Percentiles rank a stretch among this genome's conserved stretches.
These are phyloP conservation scores for Petromus typicus DNA, from an alignment of 2,113 vertebrate genomes.

Conservation along the genomic window DNA sequence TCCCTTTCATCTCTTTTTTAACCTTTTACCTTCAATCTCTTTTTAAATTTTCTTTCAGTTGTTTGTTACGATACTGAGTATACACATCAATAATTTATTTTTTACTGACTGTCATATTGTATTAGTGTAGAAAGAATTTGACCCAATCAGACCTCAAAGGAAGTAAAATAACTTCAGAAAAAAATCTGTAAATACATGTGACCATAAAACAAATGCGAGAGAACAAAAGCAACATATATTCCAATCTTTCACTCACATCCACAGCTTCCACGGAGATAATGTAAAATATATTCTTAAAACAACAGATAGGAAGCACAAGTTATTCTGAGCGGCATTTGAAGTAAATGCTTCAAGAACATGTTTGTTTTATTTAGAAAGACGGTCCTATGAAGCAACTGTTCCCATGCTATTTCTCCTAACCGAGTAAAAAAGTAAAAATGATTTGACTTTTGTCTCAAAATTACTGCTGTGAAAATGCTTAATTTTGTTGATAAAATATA, in stretches of 20 bases:
- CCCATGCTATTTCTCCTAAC: neutral
- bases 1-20: constrained; percentile 63
- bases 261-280: neutral
- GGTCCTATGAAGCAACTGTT: constrained; percentile 36
- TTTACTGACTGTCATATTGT: constrained; percentile 32
- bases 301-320: constrained; percentile 7
- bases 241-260: neutral
- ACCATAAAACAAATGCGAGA: constrained; percentile 20
- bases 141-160: constrained; percentile 40
- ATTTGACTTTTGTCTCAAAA: neutral
- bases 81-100: constrained; percentile 45
- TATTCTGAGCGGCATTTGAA: constrained; percentile 11
- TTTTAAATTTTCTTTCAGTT: constrained; percentile 44
- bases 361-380: constrained; percentile 51
- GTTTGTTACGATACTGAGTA: neutral
- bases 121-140: constrained; percentile 46
- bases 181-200: constrained; percentile 29
- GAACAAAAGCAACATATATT: neutral
- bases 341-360: neutral
- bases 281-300: constrained; percentile 25
- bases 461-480: neutral
- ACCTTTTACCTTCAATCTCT: constrained; percentile 47
- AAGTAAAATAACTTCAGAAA: constrained; percentile 44
- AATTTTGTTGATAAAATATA: neutral
- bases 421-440: constrained; percentile 12